Conservation (phyloP, 64 coral and sea anemone species). For the Montipora efflorescens region DNA sequence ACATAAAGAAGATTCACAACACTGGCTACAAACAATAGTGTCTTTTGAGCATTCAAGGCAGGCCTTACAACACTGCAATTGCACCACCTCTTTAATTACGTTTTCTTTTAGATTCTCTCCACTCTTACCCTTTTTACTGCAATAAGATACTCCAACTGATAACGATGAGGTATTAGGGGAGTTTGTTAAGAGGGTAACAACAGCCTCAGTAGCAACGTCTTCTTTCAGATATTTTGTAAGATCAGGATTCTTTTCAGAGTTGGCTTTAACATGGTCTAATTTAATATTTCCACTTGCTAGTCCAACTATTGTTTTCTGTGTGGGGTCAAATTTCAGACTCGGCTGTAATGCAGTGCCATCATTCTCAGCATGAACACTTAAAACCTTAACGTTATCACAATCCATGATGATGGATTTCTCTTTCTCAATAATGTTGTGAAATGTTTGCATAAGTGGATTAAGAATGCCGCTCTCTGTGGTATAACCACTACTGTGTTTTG, state of each 20-base stretch:
- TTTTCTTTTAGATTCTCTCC: not conserved
- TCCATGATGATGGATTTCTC: constrained; percentile 19
- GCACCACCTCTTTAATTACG: not conserved
- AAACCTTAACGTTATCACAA: constrained; percentile 20
- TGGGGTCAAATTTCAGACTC: constrained; percentile 22
- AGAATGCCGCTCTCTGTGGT: constrained; percentile 64
- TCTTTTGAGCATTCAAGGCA: constrained; percentile 27
- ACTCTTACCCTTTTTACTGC: not conserved
- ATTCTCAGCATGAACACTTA: constrained; percentile 32
- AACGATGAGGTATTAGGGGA: not conserved
- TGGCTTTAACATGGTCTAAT: constrained; percentile 53
- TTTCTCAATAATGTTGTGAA: constrained; percentile 36
- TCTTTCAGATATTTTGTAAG: constrained; percentile 4
- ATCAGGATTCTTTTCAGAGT: constrained; percentile 34
- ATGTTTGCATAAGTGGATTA: constrained; percentile 15
- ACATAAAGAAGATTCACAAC: constrained; percentile 41
- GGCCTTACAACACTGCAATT: constrained; percentile 14
- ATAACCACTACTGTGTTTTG: constrained; percentile 53
- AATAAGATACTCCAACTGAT: not conserved
- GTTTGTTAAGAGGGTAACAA: constrained; percentile 56
- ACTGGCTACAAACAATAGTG: not conserved
- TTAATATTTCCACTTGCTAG: not conserved
- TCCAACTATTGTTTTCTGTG: constrained; percentile 11
- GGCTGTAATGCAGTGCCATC: constrained; percentile 66
- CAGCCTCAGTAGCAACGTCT: constrained; percentile 51